A percentile compares a stretch with the other conserved stretches of the same genome.
Evolutionary conservation across 1,140 invertebrate species (phyloP).

Genomic region (Marisa cornuarietis): DNA sequence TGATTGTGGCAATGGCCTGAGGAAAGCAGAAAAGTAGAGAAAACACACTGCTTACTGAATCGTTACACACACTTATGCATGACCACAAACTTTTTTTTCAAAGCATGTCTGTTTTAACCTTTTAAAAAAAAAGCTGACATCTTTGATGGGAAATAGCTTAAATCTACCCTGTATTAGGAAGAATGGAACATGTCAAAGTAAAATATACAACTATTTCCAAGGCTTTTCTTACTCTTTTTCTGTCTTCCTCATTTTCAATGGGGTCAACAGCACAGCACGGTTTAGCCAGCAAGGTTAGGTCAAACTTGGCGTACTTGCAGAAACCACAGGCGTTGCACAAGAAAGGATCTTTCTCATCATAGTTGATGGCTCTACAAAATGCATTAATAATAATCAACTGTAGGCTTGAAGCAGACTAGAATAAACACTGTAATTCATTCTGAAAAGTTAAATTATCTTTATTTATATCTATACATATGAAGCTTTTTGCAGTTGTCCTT

Average conservation of each 20-base stretch:
- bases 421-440: too few species aligned
- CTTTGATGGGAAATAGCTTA: neutral
- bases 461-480: neutral
- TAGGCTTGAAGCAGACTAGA: too few species aligned
- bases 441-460: too few species aligned
- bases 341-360: conserved; percentile 99
- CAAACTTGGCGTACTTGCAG: conserved; percentile 99
- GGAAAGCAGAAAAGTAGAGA: conserved; percentile 11
- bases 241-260: conserved; percentile 95
- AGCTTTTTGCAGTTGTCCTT: neutral
- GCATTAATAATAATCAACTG: too few species aligned
- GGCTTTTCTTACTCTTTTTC: conserved; percentile 78
- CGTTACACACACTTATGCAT: neutral
- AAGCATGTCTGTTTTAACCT: neutral
- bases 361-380: conserved; percentile 86
- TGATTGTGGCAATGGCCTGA: conserved; percentile 83
- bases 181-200: neutral
- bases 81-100: too few species aligned
- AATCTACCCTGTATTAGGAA: neutral
- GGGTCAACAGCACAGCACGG: conserved; percentile 96
- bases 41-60: neutral
- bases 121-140: neutral
- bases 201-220: neutral
- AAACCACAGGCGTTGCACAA: conserved; percentile 98
- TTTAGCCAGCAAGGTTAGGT: conserved; percentile 87